Percentiles rank a stretch among this genome's conserved stretches.
phyloP scores from a whole-genome alignment of 1,140 invertebrate genomes.

The Papilio glaucus region DNA sequence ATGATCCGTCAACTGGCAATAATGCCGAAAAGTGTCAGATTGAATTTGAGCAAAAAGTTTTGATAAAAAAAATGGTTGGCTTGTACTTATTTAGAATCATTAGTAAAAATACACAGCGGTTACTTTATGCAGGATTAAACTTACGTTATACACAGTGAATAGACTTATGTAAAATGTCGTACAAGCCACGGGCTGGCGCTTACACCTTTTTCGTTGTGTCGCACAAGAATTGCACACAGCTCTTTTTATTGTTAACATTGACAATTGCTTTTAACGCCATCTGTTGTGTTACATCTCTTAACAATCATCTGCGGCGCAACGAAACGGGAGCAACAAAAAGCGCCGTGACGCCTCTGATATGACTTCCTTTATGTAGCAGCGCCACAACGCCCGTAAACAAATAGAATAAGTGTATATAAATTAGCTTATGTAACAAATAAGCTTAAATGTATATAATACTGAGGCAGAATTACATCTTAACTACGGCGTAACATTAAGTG shows the following conservation, averaged over 20 bases:
- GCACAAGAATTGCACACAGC: slow-evolving; percentile 37
- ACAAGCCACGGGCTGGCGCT: slow-evolving; percentile 75
- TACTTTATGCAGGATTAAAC: slow-evolving; percentile 77
- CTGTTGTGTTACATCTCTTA: slow-evolving; percentile 22
- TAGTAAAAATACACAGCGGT: slow-evolving; percentile 80
- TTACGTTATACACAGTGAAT: slow-evolving; percentile 78
- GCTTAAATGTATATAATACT: slow-evolving; percentile 84
- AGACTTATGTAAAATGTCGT: slow-evolving; percentile 76
- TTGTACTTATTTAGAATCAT: slow-evolving; percentile 62
- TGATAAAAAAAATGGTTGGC: slow-evolving; percentile 76
- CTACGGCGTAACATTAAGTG: slow-evolving; percentile 82
- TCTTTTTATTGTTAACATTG: slow-evolving; percentile 47
- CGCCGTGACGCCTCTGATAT: slow-evolving; percentile 79
- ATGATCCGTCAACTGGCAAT: slow-evolving; percentile 54
- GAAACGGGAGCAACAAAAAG: slow-evolving; percentile 51
- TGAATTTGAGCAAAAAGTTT: slow-evolving; percentile 80
- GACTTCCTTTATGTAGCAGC: slow-evolving; percentile 76
- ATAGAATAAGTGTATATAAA: slow-evolving; percentile 82
- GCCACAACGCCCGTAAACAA: slow-evolving; percentile 78
- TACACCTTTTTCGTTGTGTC: slow-evolving; percentile 52
- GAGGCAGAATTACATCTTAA: slow-evolving; percentile 83
- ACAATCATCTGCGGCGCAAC: slow-evolving; percentile 41
- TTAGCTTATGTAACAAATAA: slow-evolving; percentile 83
- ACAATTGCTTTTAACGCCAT: slow-evolving; percentile 37
- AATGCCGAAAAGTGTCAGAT: slow-evolving; percentile 68